Evolutionary conservation across 2,113 vertebrate genomes (phyloP), one percentile per base, ranked within the genome.

Genomic region (Seriola aureovittata): DNA sequence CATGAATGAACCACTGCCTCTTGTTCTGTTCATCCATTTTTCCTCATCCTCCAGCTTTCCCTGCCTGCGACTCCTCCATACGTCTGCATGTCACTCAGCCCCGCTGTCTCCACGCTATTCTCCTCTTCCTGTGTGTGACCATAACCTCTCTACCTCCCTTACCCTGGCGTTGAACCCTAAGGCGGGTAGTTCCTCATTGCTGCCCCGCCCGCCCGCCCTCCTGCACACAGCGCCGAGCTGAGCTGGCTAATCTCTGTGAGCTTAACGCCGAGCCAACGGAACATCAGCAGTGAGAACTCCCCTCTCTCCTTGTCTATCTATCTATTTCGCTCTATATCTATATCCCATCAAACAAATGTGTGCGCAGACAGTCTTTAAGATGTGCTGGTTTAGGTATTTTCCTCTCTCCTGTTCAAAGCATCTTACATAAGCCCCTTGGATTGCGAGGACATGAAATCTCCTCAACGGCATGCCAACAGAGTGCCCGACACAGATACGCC

Each of bases 241-340:
- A 92, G 74, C 85, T 83, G 79, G 84, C 83, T 91, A 89, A 93
- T 93, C 85, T 90, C 87, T 77, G 69, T 32, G 76, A 90, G 90
- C 68, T 91, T 94, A 94, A 87, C 44, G 52, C 34, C 44, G 34
- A 82, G 75, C 80, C 81, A 75, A 81, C 60, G 58, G 85, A 91
- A 90, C 87, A 82, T 79, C 54, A 70, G 75, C 83, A 52, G 38
- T 38, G 73, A 89, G 66, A 88, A 82, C 78, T 81, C 76, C 73
- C 74, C 65, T 84, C 77, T 79, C 71, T 67, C 52, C n/a, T 8
- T 78, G 67, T 75, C 54, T 42, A 48, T 69, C 78, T 78, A 77
- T 78, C 80, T 85, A 38, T 79, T 83, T 57, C 74, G 58, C 81
- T 81, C 70, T 70, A 38, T 85, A 79, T 87, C 87, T 91, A 46